Percentiles rank a stretch among this genome's conserved stretches.
These are phyloP conservation scores for Agriopis marginaria DNA, from an alignment of 2,888 invertebrate genomes.

Conservation along the genomic window DNA sequence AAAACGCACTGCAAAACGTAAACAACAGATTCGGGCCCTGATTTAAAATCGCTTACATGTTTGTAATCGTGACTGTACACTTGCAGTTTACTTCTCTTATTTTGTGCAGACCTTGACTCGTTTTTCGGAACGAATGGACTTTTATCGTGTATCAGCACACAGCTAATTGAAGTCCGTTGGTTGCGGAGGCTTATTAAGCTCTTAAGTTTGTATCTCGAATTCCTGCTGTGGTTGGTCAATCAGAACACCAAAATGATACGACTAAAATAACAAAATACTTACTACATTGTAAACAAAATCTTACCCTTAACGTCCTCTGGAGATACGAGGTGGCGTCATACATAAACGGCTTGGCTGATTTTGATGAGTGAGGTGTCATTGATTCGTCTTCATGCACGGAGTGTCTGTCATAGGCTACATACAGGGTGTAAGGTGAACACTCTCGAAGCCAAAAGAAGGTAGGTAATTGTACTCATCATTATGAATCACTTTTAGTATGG, in stretches of 20 bases:
- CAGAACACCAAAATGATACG: not conserved
- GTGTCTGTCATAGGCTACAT: too few species aligned
- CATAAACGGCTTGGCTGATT: too few species aligned
- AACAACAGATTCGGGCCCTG: too few species aligned
- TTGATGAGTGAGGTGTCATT: too few species aligned
- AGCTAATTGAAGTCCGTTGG: slow-evolving; percentile 3
- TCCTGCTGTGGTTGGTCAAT: not conserved
- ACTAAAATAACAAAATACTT: not conserved
- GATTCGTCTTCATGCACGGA: too few species aligned
- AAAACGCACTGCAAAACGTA: too few species aligned
- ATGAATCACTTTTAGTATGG: too few species aligned
- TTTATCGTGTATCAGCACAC: slow-evolving; percentile 23
- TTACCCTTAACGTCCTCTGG: too few species aligned
- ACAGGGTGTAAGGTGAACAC: too few species aligned
- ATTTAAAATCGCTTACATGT: not conserved
- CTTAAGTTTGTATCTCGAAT: slow-evolving; percentile 6
- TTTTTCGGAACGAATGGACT: slow-evolving; percentile 25
- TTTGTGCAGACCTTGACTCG: slow-evolving; percentile 29
- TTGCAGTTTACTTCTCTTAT: slow-evolving; percentile 25
- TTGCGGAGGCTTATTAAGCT: not conserved
- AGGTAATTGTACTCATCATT: too few species aligned
- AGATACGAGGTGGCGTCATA: too few species aligned
- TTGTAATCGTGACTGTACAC: slow-evolving; percentile 16
- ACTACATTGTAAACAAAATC: not conserved
- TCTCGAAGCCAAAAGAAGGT: too few species aligned